Conservation (phyloP, 92 coral and sea anemone species). For the Palythoa grandiflora region DNA sequence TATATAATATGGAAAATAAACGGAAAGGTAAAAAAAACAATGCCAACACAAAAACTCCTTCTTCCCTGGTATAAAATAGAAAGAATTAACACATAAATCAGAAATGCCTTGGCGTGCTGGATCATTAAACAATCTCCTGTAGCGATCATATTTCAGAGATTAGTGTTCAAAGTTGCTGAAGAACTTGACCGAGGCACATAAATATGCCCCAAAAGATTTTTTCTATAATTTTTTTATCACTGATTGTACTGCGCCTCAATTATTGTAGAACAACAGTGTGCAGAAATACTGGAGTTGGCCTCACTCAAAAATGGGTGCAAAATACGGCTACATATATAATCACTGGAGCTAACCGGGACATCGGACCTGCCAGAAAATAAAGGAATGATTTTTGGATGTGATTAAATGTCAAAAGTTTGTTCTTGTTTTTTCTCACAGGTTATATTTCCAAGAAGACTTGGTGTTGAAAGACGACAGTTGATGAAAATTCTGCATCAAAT, state of each 20-base stretch:
- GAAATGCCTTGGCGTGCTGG: conserved; percentile 38
- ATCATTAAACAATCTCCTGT: conserved; percentile 38
- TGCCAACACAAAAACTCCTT: conserved; percentile 15
- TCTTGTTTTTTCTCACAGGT: too few relatives aligned
- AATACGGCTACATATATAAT: conserved; percentile 54
- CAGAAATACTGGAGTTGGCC: conserved; percentile 16
- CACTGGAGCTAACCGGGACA: conserved; percentile 31
- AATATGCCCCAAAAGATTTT: too few relatives aligned
- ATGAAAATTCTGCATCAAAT: too few relatives aligned
- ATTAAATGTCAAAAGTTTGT: too few relatives aligned
- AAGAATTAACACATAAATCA: conserved; percentile 31
- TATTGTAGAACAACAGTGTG: conserved; percentile 37
- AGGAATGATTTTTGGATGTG: too few relatives aligned
- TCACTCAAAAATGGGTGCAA: conserved; percentile 33
- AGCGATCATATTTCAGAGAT: conserved; percentile 37
- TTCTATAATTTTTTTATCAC: conserved; percentile 34
- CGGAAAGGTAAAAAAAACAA: too few relatives aligned
- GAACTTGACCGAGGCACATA: too few relatives aligned
- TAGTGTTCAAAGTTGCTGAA: background rate
- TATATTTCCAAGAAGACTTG: too few relatives aligned
- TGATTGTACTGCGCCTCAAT: conserved; percentile 38
- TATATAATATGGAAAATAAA: too few relatives aligned
- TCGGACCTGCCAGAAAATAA: conserved; percentile 7
- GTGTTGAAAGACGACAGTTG: too few relatives aligned
- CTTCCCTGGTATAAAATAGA: conserved; percentile 28